phyloP scores from a whole-genome alignment of 2,113 vertebrate species.

The Cromileptes altivelis region DNA sequence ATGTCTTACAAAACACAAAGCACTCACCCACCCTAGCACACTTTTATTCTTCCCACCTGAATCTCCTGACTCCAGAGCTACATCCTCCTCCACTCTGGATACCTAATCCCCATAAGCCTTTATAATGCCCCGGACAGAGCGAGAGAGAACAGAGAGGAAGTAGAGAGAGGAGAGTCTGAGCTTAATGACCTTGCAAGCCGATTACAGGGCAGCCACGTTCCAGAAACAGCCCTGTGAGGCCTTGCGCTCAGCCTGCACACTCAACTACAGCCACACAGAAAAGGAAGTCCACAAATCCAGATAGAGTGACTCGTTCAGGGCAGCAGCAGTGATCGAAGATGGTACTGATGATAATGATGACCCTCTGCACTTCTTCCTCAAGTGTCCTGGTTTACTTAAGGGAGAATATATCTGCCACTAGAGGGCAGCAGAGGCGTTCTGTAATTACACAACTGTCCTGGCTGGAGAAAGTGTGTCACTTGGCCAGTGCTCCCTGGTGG shows the following conservation, averaged over 20 bases:
- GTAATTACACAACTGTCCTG: slow-evolving; percentile 17
- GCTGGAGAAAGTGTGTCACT: slow-evolving; percentile 50
- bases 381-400: neutral
- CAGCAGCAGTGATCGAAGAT: too few species aligned
- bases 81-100: slow-evolving; percentile 49
- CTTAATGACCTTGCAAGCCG: slow-evolving; percentile 72
- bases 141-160: slow-evolving; percentile 12
- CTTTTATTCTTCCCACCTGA: slow-evolving; percentile 41
- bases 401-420: slow-evolving; percentile 19
- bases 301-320: neutral
- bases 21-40: neutral
- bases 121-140: slow-evolving; percentile 56
- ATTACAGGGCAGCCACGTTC: slow-evolving; percentile 63
- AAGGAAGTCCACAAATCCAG: neutral
- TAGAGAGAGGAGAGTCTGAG: slow-evolving; percentile 49
- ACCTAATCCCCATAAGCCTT: slow-evolving; percentile 73
- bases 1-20: neutral
- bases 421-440: slow-evolving; percentile 55
- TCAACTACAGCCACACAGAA: neutral
- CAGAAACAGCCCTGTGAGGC: slow-evolving; percentile 16
- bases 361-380: neutral
- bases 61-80: slow-evolving; percentile 46
- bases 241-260: neutral
- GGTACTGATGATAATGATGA: neutral
- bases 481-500: slow-evolving; percentile 11